These are phyloP conservation scores for Nymphalis polychloros DNA, from an alignment of 2,888 invertebrate genomes.

Conservation along the genomic window DNA sequence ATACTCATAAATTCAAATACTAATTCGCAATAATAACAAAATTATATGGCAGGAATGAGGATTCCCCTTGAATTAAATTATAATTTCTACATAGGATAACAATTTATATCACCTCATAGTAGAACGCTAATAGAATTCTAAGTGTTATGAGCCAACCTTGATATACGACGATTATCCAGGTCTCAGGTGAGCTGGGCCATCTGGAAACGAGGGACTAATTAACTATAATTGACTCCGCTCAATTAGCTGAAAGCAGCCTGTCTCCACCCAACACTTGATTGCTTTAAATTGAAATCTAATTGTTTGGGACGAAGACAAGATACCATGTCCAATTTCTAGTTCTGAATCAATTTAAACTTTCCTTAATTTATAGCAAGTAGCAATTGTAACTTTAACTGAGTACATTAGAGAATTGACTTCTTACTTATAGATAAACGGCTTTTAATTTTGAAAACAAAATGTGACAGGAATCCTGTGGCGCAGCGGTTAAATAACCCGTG, in stretches of 20 bases:
- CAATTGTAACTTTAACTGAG: neutral
- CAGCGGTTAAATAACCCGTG: too few species aligned
- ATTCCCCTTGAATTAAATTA: too few species aligned
- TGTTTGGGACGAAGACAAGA: neutral
- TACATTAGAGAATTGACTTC: neutral
- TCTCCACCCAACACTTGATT: conserved; percentile 6
- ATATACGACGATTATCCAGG: conserved; percentile 11
- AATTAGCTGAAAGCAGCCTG: neutral
- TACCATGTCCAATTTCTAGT: neutral
- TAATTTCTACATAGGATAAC: too few species aligned
- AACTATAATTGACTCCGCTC: conserved; percentile 12
- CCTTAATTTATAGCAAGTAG: neutral
- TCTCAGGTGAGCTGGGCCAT: conserved; percentile 13
- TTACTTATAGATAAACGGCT: neutral
- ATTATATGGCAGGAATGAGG: too few species aligned
- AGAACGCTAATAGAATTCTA: neutral
- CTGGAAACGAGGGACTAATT: conserved; percentile 20
- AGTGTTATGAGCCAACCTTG: neutral
- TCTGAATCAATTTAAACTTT: conserved; percentile 1
- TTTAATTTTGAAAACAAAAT: too few species aligned
- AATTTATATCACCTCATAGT: neutral
- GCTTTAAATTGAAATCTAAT: conserved; percentile 4
- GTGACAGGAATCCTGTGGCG: too few species aligned
- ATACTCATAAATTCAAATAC: too few species aligned
- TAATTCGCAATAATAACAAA: too few species aligned